Conservation (phyloP, 2,888 invertebrate genomes). For the Himalopsyche anomala region DNA sequence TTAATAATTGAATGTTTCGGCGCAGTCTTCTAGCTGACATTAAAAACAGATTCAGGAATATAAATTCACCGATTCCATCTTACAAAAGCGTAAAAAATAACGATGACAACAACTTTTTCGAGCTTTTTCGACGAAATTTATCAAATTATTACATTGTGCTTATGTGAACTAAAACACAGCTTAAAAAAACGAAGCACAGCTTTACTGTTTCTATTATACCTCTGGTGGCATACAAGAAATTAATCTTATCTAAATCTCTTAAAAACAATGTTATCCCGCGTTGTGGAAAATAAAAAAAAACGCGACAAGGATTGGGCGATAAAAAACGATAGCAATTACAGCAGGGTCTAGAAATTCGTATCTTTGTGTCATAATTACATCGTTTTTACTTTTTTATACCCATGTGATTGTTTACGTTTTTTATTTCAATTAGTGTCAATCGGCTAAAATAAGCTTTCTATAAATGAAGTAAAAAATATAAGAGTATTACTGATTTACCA, state of each 20-base stretch:
- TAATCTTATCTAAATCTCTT: slow-evolving; percentile 14
- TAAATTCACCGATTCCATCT: slow-evolving; percentile 51
- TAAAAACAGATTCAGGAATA: slow-evolving; percentile 58
- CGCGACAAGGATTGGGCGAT: background rate
- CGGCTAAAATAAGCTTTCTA: no score
- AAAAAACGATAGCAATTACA: background rate
- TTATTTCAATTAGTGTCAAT: no score
- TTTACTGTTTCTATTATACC: slow-evolving; percentile 27
- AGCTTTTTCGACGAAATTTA: slow-evolving; percentile 52
- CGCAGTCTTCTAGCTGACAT: slow-evolving; percentile 27
- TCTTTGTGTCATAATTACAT: no score
- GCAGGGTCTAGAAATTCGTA: background rate
- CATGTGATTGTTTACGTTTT: no score
- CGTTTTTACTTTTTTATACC: no score
- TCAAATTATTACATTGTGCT: slow-evolving; percentile 56
- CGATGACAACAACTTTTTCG: slow-evolving; percentile 53
- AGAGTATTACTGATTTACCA: no score
- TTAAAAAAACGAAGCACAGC: slow-evolving; percentile 23
- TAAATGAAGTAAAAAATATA: no score
- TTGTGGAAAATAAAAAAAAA: slow-evolving; percentile 16
- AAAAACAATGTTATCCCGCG: slow-evolving; percentile 24
- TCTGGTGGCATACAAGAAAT: slow-evolving; percentile 28
- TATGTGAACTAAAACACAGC: slow-evolving; percentile 23
- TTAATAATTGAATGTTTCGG: background rate
- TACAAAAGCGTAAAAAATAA: slow-evolving; percentile 46